Percentiles rank a stretch among this genome's conserved stretches.
Evolutionary conservation across 2,888 invertebrate species (phyloP).

Genomic region (Neelides folsomi): DNA sequence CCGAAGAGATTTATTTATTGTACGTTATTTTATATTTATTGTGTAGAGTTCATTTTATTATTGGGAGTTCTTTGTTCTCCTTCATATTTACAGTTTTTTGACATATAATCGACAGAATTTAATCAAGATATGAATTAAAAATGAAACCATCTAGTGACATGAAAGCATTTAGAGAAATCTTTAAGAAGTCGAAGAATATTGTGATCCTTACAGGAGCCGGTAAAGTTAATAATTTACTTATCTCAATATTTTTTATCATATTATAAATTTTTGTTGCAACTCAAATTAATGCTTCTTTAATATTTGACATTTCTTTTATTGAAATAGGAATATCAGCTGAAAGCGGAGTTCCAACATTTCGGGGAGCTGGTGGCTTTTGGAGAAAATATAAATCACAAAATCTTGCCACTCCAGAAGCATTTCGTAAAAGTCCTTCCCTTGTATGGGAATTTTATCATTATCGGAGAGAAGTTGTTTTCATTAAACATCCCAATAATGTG

Average conservation of each 20-base stretch:
- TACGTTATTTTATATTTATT: too few species aligned
- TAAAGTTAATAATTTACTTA: too few species aligned
- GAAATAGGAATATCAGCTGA: conserved; percentile 54
- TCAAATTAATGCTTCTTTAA: too few species aligned
- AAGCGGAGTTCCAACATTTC: conserved; percentile 75
- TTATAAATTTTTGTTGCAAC: conserved; percentile 59
- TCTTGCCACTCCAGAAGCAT: conserved; percentile 48
- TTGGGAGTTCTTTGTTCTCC: too few species aligned
- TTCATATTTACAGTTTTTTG: too few species aligned
- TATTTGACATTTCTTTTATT: too few species aligned
- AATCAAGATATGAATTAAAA: background rate
- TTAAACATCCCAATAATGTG: conserved; percentile 57
- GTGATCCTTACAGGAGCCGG: conserved; percentile 61
- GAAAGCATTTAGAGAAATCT: conserved; percentile 46
- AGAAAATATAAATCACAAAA: conserved; percentile 55
- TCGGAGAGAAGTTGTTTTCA: conserved; percentile 60
- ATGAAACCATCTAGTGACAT: conserved; percentile 35
- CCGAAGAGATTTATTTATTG: too few species aligned
- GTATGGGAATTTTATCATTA: conserved; percentile 89
- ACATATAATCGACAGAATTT: too few species aligned
- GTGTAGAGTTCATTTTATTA: too few species aligned
- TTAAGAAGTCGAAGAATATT: conserved; percentile 50
- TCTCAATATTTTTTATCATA: too few species aligned
- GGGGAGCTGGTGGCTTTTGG: conserved; percentile 71
- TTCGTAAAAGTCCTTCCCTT: conserved; percentile 38